A percentile compares a stretch with the other conserved stretches of the same genome.
phyloP scores from a whole-genome alignment of 2,888 invertebrate species.

The Pyralis farinalis region DNA sequence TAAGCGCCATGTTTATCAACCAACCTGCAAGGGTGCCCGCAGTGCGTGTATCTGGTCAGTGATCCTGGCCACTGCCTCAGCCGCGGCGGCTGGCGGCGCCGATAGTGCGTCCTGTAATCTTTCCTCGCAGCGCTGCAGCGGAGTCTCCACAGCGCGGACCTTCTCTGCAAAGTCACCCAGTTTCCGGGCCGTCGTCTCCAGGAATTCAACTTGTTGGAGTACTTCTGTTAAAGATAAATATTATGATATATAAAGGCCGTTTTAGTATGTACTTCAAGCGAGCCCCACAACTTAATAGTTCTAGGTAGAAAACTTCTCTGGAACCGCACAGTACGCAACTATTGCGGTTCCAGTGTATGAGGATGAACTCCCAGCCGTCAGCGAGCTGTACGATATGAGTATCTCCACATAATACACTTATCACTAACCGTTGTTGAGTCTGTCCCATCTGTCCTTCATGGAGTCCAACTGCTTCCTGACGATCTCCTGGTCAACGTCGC shows the following conservation, averaged over 20 bases:
- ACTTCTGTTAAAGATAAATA: constrained; percentile 84
- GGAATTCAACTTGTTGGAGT: constrained; percentile 86
- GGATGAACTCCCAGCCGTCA: too few relatives aligned
- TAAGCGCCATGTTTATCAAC: too few relatives aligned
- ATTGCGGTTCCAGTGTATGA: too few relatives aligned
- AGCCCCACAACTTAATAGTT: too few relatives aligned
- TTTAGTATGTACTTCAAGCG: too few relatives aligned
- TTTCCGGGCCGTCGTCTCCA: constrained; percentile 91
- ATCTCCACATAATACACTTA: too few relatives aligned
- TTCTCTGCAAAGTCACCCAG: constrained; percentile 93
- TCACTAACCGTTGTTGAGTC: constrained; percentile 87
- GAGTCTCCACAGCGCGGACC: constrained; percentile 90
- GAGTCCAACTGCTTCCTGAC: constrained; percentile 90
- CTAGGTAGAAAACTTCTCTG: too few relatives aligned
- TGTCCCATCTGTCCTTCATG: constrained; percentile 95
- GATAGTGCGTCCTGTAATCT: constrained; percentile 80
- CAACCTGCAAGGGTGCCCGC: constrained; percentile 86
- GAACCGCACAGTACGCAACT: too few relatives aligned
- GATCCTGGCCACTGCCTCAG: constrained; percentile 91
- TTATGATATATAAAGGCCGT: too few relatives aligned
- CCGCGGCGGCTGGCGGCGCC: constrained; percentile 88
- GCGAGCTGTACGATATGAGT: too few relatives aligned
- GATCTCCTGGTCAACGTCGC: constrained; percentile 95
- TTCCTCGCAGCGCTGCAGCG: constrained; percentile 94
- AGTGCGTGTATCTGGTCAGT: constrained; percentile 90